Percentiles rank a stretch among this genome's conserved stretches.
Evolutionary conservation across 2,797 vertebrate species (phyloP).

Genomic region (Hoplostethus atlanticus): DNA sequence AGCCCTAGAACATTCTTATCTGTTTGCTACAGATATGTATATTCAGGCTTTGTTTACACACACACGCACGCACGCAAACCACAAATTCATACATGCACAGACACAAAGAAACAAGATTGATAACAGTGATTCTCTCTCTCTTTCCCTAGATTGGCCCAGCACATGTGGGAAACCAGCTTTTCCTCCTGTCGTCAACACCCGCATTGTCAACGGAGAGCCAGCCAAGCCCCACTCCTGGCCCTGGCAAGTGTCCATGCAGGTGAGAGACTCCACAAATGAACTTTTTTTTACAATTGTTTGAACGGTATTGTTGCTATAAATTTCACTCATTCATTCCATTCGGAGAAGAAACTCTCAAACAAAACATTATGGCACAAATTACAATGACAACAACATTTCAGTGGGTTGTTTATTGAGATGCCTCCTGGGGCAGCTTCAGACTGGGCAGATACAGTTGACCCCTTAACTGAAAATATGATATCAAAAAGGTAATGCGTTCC

Average conservation of each 20-base stretch:
- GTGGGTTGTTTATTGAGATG: not conserved
- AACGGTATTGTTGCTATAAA: not conserved
- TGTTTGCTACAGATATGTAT: conserved; percentile 49
- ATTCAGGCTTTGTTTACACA: conserved; percentile 39
- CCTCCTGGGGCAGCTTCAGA: too few relatives aligned
- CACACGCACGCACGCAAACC: conserved; percentile 16
- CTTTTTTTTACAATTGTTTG: not conserved
- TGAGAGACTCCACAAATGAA: conserved; percentile 46
- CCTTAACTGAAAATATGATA: too few relatives aligned
- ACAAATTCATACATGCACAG: conserved; percentile 24
- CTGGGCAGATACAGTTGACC: too few relatives aligned
- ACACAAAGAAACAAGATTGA: not conserved
- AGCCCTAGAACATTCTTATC: conserved; percentile 43
- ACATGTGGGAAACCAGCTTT: conserved; percentile 78
- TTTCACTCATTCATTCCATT: not conserved
- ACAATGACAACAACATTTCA: not conserved
- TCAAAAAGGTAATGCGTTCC: not conserved
- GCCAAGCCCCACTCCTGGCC: conserved; percentile 85
- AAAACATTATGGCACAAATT: not conserved
- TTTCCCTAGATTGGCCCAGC: conserved; percentile 81
- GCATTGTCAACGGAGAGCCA: conserved; percentile 84
- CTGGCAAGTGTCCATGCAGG: conserved; percentile 89
- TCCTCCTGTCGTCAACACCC: conserved; percentile 74
- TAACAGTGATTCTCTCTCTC: conserved; percentile 9
- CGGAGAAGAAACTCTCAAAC: not conserved